Conservation (phyloP, 2,888 invertebrate genomes). For the Oxycera nigricornis region DNA sequence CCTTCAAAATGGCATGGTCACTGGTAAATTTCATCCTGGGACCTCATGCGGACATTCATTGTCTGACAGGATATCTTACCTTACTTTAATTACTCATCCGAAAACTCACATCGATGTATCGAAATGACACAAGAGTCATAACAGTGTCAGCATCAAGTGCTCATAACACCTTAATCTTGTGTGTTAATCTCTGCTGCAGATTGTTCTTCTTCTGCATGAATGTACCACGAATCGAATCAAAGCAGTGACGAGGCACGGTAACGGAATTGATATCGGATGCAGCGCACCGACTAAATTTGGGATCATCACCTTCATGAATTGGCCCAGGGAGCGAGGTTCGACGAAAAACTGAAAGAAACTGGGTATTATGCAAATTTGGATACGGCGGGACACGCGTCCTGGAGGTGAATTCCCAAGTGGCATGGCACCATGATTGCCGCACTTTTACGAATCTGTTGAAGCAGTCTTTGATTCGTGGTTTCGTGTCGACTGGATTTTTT, state of each 20-base stretch:
- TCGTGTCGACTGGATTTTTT: constrained; percentile 37
- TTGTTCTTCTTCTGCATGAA: neutral
- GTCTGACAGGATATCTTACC: neutral
- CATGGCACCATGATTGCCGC: constrained; percentile 11
- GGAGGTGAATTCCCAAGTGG: constrained; percentile 38
- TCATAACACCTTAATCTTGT: constrained; percentile 16
- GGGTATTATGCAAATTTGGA: constrained; percentile 46
- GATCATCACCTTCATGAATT: constrained; percentile 26
- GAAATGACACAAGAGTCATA: constrained; percentile 17
- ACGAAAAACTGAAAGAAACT: constrained; percentile 29
- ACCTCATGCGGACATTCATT: neutral
- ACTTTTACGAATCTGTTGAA: constrained; percentile 27
- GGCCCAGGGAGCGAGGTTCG: neutral
- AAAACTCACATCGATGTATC: neutral
- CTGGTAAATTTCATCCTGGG: neutral
- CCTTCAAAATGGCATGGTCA: too few species aligned
- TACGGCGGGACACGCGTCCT: constrained; percentile 47
- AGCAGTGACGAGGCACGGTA: neutral
- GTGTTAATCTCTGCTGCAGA: constrained; percentile 20
- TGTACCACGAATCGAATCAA: neutral
- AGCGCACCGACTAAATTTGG: constrained; percentile 11
- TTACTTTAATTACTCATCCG: neutral
- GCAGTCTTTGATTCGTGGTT: constrained; percentile 44
- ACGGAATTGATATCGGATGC: constrained; percentile 29
- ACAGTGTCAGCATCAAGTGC: constrained; percentile 21